Conservation (phyloP, 92 coral and sea anemone genomes). For the Porites lobata region DNA sequence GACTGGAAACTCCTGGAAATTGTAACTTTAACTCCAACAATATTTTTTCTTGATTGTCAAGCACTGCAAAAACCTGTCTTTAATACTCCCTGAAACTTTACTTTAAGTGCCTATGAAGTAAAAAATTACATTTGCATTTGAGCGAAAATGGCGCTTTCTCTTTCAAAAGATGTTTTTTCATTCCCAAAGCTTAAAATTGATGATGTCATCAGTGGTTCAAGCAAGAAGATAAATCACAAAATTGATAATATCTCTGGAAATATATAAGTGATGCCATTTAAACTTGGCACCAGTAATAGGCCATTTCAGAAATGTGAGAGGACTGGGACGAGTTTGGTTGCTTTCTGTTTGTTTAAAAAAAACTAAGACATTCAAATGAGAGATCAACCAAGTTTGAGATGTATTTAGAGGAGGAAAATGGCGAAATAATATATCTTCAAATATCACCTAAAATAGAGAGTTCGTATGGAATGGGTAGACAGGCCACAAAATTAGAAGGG, state of each 20-base stretch:
- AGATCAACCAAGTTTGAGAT: constrained; percentile 15
- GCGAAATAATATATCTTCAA: no score
- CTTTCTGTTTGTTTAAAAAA: constrained; percentile 2
- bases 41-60: no score
- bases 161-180: no score
- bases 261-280: not conserved
- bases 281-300: not conserved
- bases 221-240: not conserved
- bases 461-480: constrained; percentile 29
- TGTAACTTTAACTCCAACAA: no score
- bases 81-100: no score
- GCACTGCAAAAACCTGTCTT: no score
- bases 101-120: no score
- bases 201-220: not conserved
- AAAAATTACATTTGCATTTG: no score
- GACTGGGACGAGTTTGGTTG: not conserved
- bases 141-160: no score
- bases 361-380: constrained; percentile 1
- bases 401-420: no score
- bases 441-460: not conserved
- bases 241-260: not conserved
- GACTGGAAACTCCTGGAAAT: no score
- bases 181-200: not conserved
- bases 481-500: constrained; percentile 32
- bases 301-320: no score